These are phyloP conservation scores for Florisuga fusca DNA, from an alignment of 2,797 vertebrate species.

Conservation along the genomic window DNA sequence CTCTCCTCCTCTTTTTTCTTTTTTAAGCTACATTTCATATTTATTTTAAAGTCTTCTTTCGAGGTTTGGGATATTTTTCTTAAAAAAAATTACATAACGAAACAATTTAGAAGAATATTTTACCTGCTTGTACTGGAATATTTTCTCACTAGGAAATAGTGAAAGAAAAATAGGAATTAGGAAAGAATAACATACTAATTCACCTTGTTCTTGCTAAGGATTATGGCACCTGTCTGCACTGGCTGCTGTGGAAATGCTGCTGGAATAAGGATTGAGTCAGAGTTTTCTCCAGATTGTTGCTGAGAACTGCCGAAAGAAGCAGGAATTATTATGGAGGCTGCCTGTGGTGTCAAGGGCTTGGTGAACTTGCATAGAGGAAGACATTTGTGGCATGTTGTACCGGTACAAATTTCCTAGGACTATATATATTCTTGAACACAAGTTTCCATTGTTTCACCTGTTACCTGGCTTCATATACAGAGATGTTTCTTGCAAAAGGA, in stretches of 20 bases:
- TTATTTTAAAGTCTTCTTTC: constrained; percentile 27
- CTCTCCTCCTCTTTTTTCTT: not conserved
- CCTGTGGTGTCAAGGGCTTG: not conserved
- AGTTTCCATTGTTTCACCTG: not conserved
- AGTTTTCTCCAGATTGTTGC: not conserved
- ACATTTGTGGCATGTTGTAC: not conserved
- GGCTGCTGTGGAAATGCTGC: not conserved
- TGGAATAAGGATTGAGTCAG: not conserved
- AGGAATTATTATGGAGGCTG: not conserved
- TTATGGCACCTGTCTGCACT: not conserved
- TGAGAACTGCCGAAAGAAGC: not conserved
- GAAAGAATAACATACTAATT: not conserved
- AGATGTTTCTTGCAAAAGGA: not conserved
- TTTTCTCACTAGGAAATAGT: not conserved
- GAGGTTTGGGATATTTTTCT: not conserved
- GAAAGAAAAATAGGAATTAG: no score
- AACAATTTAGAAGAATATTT: not conserved
- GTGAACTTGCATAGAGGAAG: not conserved
- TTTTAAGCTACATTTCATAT: constrained; percentile 21
- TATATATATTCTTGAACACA: not conserved
- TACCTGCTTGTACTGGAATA: not conserved
- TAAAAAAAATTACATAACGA: not conserved
- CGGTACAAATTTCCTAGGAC: not conserved
- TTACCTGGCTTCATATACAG: not conserved
- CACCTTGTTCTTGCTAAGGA: not conserved